phyloP scores from a whole-genome alignment of 2,888 invertebrate genomes.

The Parnassius mnemosyne region DNA sequence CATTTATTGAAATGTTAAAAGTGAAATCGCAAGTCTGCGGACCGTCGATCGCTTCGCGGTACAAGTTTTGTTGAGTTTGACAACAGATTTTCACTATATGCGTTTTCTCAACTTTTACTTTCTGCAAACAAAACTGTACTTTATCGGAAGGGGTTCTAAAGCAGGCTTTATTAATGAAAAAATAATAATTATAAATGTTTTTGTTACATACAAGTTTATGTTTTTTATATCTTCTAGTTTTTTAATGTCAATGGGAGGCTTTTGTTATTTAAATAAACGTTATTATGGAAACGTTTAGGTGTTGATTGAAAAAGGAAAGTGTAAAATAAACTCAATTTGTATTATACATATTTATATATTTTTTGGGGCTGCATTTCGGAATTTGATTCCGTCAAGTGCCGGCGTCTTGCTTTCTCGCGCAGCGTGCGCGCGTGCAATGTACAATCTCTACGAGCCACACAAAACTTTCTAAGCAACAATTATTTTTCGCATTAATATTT shows the following conservation, averaged over 20 bases:
- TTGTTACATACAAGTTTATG: slow-evolving; percentile 7
- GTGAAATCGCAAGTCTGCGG: slow-evolving; percentile 69
- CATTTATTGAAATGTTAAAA: slow-evolving; percentile 57
- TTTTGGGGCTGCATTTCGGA: too few species aligned
- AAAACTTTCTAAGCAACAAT: slow-evolving; percentile 79
- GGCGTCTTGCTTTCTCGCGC: slow-evolving; percentile 76
- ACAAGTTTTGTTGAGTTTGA: slow-evolving; percentile 68
- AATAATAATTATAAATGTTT: background rate
- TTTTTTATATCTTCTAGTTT: background rate
- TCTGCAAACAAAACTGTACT: slow-evolving; percentile 30
- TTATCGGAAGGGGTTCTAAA: slow-evolving; percentile 2
- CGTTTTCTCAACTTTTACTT: slow-evolving; percentile 67
- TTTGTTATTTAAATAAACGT: background rate
- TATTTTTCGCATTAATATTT: slow-evolving; percentile 78
- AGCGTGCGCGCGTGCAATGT: slow-evolving; percentile 77
- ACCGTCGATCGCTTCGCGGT: slow-evolving; percentile 66
- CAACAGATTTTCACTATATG: slow-evolving; percentile 64
- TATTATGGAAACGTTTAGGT: too few species aligned
- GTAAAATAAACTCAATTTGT: too few species aligned
- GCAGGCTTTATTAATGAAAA: too few species aligned
- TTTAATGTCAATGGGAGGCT: background rate
- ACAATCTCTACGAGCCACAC: slow-evolving; percentile 67
- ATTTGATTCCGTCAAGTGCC: slow-evolving; percentile 32
- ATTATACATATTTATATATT: too few species aligned
- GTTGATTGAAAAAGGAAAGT: too few species aligned